Evolutionary conservation across 2,888 invertebrate genomes (phyloP).

Genomic region (Drosophila robusta): DNA sequence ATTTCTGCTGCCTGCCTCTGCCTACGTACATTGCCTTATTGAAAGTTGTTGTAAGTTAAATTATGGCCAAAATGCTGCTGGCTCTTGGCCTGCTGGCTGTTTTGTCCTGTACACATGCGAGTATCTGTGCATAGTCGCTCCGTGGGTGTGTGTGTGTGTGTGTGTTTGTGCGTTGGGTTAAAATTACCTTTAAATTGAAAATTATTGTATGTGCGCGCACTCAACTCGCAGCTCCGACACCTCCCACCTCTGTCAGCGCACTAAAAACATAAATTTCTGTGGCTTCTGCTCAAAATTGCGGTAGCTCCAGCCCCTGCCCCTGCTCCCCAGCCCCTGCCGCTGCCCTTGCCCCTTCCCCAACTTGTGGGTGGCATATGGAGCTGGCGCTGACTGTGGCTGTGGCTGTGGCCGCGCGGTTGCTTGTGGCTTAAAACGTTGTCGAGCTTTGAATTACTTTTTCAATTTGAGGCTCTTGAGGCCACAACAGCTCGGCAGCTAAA

Average conservation of each 20-base stretch:
- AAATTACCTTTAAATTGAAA: slow-evolving; percentile 80
- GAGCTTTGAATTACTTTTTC: slow-evolving; percentile 74
- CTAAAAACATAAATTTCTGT: slow-evolving; percentile 72
- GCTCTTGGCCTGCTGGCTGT: slow-evolving; percentile 26
- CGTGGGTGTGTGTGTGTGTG: slow-evolving; percentile 9
- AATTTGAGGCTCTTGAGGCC: slow-evolving; percentile 68
- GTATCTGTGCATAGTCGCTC: slow-evolving; percentile 21
- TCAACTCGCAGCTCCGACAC: slow-evolving; percentile 56
- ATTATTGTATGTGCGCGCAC: slow-evolving; percentile 78
- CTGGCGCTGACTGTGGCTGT: slow-evolving; percentile 9
- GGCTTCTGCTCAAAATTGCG: slow-evolving; percentile 70
- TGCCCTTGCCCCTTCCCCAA: no score
- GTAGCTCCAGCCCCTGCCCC: slow-evolving; percentile 25
- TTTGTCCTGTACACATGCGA: slow-evolving; percentile 23
- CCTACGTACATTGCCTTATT: slow-evolving; percentile 61
- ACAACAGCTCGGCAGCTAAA: slow-evolving; percentile 62
- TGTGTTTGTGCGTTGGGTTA: slow-evolving; percentile 45
- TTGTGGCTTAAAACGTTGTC: slow-evolving; percentile 54
- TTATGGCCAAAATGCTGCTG: slow-evolving; percentile 72
- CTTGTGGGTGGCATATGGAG: slow-evolving; percentile 27
- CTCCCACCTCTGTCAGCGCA: slow-evolving; percentile 39
- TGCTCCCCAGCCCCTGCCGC: no score
- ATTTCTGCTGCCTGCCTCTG: slow-evolving; percentile 46
- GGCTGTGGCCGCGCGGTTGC: slow-evolving; percentile 27
- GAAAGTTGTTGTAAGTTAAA: slow-evolving; percentile 80